These are phyloP conservation scores for Dendrolimus kikuchii DNA, from an alignment of 1,140 invertebrate genomes.

Conservation along the genomic window DNA sequence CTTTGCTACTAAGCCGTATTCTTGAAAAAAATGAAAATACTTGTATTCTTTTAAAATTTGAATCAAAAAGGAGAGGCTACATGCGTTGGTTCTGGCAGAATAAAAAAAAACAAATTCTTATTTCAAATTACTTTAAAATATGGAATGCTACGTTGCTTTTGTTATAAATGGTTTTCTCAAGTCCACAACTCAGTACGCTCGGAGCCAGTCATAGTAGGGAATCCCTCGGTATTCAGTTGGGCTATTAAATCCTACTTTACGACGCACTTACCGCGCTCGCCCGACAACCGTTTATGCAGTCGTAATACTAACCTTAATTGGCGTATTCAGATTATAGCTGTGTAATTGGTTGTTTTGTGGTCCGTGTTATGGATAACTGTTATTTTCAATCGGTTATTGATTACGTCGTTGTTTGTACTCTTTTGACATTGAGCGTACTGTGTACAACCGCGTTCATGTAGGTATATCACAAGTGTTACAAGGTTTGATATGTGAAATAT, in stretches of 20 bases:
- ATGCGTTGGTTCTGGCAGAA: too few species aligned
- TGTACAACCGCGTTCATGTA: too few species aligned
- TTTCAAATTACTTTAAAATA: too few species aligned
- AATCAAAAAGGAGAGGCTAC: too few species aligned
- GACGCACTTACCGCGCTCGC: slow-evolving; percentile 30
- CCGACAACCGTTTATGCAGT: slow-evolving; percentile 35
- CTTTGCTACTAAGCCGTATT: too few species aligned
- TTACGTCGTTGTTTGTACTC: slow-evolving; percentile 4
- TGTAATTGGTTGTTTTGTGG: slow-evolving; percentile 47
- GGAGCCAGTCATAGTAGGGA: slow-evolving; percentile 15
- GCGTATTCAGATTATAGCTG: slow-evolving; percentile 54
- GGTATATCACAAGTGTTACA: too few species aligned
- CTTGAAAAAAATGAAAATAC: too few species aligned
- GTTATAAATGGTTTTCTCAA: too few species aligned
- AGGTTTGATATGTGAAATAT: too few species aligned
- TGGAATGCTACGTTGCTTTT: too few species aligned
- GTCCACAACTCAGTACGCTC: neutral
- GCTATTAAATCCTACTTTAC: slow-evolving; percentile 52
- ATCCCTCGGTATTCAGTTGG: slow-evolving; percentile 29
- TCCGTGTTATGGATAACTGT: slow-evolving; percentile 25
- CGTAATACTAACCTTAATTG: slow-evolving; percentile 63
- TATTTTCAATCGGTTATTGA: slow-evolving; percentile 19
- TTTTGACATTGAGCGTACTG: neutral
- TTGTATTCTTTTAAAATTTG: too few species aligned
- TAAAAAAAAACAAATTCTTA: too few species aligned